Conservation (phyloP, 2,113 vertebrate species). For the Myanophis thanlyinensis region DNA sequence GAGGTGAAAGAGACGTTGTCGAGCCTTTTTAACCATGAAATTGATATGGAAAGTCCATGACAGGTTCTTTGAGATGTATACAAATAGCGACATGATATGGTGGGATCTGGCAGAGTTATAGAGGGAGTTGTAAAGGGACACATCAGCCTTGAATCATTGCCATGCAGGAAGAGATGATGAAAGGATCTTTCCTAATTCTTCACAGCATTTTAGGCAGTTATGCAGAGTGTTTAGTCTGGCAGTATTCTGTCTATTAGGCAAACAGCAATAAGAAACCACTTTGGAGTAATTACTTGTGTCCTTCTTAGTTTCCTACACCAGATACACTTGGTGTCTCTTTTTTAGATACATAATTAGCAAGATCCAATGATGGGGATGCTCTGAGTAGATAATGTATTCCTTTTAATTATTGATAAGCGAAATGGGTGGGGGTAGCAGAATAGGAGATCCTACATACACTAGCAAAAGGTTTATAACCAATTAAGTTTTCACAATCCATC, state of each 20-base stretch:
- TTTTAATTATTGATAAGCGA: neutral
- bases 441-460: constrained; percentile 5
- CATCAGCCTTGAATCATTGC: neutral
- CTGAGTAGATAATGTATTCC: neutral
- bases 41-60: too few relatives aligned
- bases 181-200: neutral
- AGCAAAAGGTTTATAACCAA: neutral
- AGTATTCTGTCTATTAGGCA: neutral
- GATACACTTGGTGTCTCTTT: neutral
- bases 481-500: neutral
- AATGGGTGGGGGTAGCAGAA: neutral
- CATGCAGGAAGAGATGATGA: neutral
- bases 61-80: too few relatives aligned
- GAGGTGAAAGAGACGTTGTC: too few relatives aligned
- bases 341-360: neutral
- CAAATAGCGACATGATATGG: neutral
- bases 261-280: neutral
- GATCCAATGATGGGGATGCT: neutral
- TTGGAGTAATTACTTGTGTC: neutral
- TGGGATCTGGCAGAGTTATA: neutral
- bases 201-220: neutral
- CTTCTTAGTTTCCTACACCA: neutral
- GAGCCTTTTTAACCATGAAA: too few relatives aligned
- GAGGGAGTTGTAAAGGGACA: neutral
- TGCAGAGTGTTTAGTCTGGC: neutral